Conservation (phyloP, 2,888 invertebrate genomes). For the Drosophila planitibia region DNA sequence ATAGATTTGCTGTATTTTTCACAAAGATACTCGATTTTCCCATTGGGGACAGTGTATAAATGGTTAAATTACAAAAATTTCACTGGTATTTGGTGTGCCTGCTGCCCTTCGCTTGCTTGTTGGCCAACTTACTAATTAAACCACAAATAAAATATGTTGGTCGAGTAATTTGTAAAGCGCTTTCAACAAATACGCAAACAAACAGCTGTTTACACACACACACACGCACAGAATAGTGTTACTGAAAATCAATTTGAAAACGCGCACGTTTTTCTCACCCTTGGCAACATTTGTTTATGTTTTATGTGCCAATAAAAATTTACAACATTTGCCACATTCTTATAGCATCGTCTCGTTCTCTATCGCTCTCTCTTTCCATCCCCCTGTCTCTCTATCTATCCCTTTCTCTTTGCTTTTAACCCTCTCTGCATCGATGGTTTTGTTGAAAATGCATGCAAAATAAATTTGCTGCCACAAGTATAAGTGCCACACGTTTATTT, state of each 20-base stretch:
- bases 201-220: slow-evolving; percentile 39
- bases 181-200: slow-evolving; percentile 44
- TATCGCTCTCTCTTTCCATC: not conserved
- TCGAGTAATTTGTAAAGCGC: slow-evolving; percentile 55
- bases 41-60: not conserved
- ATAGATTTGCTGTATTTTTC: not conserved
- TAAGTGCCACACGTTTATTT: slow-evolving; percentile 80
- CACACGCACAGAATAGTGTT: slow-evolving; percentile 4
- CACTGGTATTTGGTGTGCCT: slow-evolving; percentile 14
- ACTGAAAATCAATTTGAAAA: slow-evolving; percentile 69
- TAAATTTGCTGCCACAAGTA: slow-evolving; percentile 77
- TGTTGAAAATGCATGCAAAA: slow-evolving; percentile 65
- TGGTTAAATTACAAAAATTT: slow-evolving; percentile 4
- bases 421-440: slow-evolving; percentile 1
- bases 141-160: slow-evolving; percentile 74
- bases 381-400: slow-evolving; percentile 9
- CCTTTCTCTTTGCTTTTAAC: not conserved
- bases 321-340: slow-evolving; percentile 50
- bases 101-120: slow-evolving; percentile 27
- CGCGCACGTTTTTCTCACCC: slow-evolving; percentile 49
- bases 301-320: slow-evolving; percentile 53
- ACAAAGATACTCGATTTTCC: not conserved
- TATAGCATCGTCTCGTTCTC: slow-evolving; percentile 5
- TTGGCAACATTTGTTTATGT: slow-evolving; percentile 32
- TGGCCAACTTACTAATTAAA: slow-evolving; percentile 75